phyloP scores from a whole-genome alignment of 2,113 vertebrate genomes.

The Microcebus jonahi region DNA sequence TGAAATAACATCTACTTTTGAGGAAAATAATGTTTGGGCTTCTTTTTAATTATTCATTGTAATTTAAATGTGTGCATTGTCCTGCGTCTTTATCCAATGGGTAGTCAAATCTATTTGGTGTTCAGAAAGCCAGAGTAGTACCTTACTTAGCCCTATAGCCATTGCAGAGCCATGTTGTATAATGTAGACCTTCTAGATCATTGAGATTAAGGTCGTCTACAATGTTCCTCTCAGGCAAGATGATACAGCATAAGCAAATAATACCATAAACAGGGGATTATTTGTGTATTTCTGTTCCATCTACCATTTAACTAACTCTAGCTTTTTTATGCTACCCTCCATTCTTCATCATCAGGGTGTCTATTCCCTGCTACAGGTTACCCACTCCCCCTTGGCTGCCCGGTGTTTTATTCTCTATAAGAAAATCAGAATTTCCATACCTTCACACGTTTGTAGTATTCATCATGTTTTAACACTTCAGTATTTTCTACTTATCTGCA shows the following conservation, averaged over 20 bases:
- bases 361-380: not conserved
- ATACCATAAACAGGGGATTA: not conserved
- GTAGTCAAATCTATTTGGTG: not conserved
- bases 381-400: not conserved
- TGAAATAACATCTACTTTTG: not conserved
- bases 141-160: not conserved
- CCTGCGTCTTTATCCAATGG: not conserved
- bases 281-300: not conserved
- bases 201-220: not conserved
- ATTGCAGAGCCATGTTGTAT: not conserved
- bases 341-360: not conserved
- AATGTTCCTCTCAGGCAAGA: not conserved
- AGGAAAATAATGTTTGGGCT: not conserved
- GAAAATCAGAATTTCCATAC: not conserved
- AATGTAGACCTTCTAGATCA: not conserved
- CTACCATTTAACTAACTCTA: not conserved
- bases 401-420: not conserved
- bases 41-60: not conserved
- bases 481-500: not conserved
- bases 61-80: not conserved
- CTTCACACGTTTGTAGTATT: not conserved
- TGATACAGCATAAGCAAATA: not conserved
- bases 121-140: not conserved
- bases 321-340: not conserved
- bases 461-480: not conserved